Evolutionary conservation across 2,888 invertebrate genomes (phyloP), one percentile per base, ranked within the genome.

Genomic region (Cheilosia impressa): DNA sequence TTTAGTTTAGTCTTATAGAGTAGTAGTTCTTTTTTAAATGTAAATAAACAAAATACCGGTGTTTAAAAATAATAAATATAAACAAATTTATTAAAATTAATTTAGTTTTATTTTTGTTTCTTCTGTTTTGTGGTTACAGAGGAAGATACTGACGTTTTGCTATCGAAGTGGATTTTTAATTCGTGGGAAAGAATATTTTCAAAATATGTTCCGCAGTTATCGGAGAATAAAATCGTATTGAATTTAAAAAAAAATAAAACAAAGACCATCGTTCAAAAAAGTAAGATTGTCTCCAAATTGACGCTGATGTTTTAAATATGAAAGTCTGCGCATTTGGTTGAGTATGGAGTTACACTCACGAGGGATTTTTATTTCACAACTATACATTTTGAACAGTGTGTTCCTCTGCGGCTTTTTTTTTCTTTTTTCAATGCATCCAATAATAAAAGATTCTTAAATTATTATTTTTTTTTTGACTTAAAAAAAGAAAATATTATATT

Each of bases 21-120:
- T 81, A 77, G 77, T 72, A 81, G 81, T 71, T 77, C 57, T 85
- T 85, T 85, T 77, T 80, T 80, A 53, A 85, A 63, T 85, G 85
- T 85, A 85, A 80, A 85, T 85, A 85, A 85, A 71, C 62, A 85
- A 60, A 81, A 80, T 77, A 85, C 71, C 76, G 81, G 85, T 85
- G 85, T 80, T 85, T 80, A 71, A 85, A 79, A 76, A 85, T 68
- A 85, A 81, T 77, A 85, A 85, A 85, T 81, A 81, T 77, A 72
- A 85, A 85, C 17, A 65, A 80, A 77, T 72, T 77, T 73, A 77
- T 81, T 63, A 58, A 71, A 63, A 41, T 43, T 41, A 62, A 27
- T 57, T 69, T 38, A 68, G 68, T 73, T 78, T 83, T 50, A 43
- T 34, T 73, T 84, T 62, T 47, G 24, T 45, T 77, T 66, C 6